Conservation (phyloP, 2,797 vertebrate species). For the Chiloscyllium punctatum region DNA sequence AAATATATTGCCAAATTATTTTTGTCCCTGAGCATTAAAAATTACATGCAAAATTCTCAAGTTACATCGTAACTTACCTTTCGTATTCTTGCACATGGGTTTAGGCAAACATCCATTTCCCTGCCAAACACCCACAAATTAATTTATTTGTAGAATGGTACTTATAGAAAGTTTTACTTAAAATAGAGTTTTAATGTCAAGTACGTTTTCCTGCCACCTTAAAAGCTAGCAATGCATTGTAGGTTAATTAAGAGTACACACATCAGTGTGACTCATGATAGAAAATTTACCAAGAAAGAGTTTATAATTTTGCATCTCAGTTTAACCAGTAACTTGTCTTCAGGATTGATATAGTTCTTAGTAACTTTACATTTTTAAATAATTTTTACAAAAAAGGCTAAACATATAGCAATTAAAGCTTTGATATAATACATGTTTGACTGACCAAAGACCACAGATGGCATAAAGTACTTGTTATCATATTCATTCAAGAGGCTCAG, state of each 20-base stretch:
- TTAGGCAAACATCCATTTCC: background rate
- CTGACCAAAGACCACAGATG: background rate
- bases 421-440: background rate
- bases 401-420: background rate
- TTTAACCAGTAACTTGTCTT: background rate
- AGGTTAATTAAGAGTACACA: background rate
- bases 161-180: background rate
- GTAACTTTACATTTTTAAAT: background rate
- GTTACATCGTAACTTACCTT: conserved; percentile 14
- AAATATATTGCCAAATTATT: conserved; percentile 3
- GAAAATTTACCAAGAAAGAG: background rate
- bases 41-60: background rate
- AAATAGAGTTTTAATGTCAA: background rate
- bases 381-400: background rate
- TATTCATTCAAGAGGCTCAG: background rate
- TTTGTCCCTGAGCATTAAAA: background rate
- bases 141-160: background rate
- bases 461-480: background rate
- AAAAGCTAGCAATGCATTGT: background rate
- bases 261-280: background rate
- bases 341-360: background rate
- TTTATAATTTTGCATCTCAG: background rate
- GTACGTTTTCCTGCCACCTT: background rate
- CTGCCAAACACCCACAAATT: background rate
- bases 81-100: background rate